phyloP scores from a whole-genome alignment of 37 sponge, comb jelly and placozoan species.

The Theonella swinhoei region DNA sequence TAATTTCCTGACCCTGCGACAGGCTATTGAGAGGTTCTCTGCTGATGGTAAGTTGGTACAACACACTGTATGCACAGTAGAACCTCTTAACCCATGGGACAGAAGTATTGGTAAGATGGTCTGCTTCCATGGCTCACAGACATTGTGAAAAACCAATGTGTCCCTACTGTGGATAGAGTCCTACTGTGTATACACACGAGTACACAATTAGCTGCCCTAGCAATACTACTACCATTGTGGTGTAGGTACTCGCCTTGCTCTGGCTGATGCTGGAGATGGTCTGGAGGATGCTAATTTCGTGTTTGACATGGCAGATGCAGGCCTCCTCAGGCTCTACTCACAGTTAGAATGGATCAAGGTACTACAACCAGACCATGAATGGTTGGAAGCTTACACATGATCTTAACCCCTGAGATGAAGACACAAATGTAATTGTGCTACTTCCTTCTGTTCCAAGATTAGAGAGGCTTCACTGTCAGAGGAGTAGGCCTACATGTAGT shows the following conservation, averaged over 20 bases:
- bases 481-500: too few relatives aligned
- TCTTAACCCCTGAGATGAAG: not conserved
- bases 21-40: conserved; percentile 83
- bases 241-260: conserved; percentile 83
- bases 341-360: conserved; percentile 95
- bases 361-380: too few relatives aligned
- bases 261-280: conserved; percentile 98
- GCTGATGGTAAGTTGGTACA: conserved; percentile 79
- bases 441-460: too few relatives aligned
- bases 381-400: not conserved
- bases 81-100: too few relatives aligned
- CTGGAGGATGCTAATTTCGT: conserved; percentile 99
- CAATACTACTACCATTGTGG: too few relatives aligned
- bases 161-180: not conserved
- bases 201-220: too few relatives aligned
- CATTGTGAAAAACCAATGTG: too few relatives aligned
- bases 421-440: not conserved
- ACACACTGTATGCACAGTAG: too few relatives aligned
- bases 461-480: too few relatives aligned
- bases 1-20: conserved; percentile 89
- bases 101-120: too few relatives aligned
- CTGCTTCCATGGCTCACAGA: too few relatives aligned
- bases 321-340: conserved; percentile 89
- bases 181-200: too few relatives aligned
- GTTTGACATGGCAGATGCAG: conserved; percentile 89